Evolutionary conservation across 2,888 invertebrate genomes (phyloP).

Genomic region (Perizoma flavofasciatum): DNA sequence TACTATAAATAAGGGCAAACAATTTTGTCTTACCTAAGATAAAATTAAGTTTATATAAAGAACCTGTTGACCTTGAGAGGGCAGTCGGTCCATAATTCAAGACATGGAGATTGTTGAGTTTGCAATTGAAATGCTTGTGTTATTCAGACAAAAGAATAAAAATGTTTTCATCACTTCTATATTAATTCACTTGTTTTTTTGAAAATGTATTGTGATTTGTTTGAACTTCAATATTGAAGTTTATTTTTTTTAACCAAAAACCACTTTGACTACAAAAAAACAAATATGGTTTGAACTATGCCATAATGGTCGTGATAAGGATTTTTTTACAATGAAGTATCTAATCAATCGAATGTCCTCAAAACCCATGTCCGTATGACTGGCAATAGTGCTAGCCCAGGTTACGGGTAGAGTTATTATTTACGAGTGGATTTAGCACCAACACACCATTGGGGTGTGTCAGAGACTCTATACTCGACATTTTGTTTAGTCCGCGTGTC

Average conservation of each 20-base stretch:
- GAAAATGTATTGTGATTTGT: no score
- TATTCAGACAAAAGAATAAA: not conserved
- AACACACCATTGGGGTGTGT: constrained; percentile 60
- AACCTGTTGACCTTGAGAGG: constrained; percentile 26
- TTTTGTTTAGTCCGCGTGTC: no score
- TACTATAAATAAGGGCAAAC: no score
- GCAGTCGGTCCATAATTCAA: constrained; percentile 10
- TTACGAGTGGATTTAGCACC: constrained; percentile 81
- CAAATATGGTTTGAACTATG: no score
- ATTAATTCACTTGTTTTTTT: no score
- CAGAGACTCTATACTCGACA: constrained; percentile 80
- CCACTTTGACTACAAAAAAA: no score
- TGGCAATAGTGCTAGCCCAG: constrained; percentile 61
- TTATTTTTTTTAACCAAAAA: no score
- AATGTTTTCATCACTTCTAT: no score
- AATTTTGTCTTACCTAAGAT: no score
- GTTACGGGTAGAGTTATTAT: constrained; percentile 64
- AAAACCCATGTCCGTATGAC: constrained; percentile 71
- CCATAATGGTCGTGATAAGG: no score
- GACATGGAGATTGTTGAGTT: not conserved
- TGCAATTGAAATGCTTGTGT: constrained; percentile 1
- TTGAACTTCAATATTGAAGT: no score
- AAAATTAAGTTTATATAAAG: not conserved
- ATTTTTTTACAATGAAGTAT: no score
- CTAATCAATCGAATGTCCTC: constrained; percentile 52